Evolutionary conservation across 2,113 vertebrate genomes (phyloP).

Genomic region (Mesoclemmys tuberculata): DNA sequence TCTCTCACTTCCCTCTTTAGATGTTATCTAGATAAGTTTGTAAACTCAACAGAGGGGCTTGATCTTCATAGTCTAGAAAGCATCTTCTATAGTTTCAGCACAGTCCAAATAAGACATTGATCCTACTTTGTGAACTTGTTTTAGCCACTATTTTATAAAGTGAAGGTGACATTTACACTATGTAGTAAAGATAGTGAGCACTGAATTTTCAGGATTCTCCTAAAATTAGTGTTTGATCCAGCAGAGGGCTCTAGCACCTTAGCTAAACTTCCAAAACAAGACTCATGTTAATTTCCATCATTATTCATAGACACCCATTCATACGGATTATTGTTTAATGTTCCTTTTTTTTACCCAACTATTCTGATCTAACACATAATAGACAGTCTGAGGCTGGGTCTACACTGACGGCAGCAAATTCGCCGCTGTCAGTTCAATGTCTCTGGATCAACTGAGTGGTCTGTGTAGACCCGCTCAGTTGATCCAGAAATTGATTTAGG

Average conservation of each 20-base stretch:
- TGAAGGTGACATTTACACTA: not conserved
- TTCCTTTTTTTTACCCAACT: not conserved
- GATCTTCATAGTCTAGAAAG: not conserved
- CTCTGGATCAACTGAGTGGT: too few relatives aligned
- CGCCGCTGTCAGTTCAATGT: too few relatives aligned
- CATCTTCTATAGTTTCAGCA: too few relatives aligned
- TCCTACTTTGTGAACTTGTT: not conserved
- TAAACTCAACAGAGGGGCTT: not conserved
- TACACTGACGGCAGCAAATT: too few relatives aligned
- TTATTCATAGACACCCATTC: rapidly evolving
- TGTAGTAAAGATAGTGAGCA: not conserved
- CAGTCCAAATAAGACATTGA: not conserved
- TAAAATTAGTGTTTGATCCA: not conserved
- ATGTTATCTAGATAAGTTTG: not conserved
- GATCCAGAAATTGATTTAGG: too few relatives aligned
- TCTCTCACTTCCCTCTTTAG: not conserved
- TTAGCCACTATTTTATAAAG: not conserved
- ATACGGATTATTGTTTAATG: rapidly evolving
- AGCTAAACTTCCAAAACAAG: not conserved
- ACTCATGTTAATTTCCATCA: rapidly evolving
- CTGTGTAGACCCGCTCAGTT: too few relatives aligned
- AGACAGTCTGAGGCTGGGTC: too few relatives aligned
- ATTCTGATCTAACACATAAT: not conserved
- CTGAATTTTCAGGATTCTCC: not conserved
- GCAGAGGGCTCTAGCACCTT: not conserved